Base-by-base conservation (phyloP, 2,113 vertebrate species). In the Engraulis encrasicolus region DNA sequence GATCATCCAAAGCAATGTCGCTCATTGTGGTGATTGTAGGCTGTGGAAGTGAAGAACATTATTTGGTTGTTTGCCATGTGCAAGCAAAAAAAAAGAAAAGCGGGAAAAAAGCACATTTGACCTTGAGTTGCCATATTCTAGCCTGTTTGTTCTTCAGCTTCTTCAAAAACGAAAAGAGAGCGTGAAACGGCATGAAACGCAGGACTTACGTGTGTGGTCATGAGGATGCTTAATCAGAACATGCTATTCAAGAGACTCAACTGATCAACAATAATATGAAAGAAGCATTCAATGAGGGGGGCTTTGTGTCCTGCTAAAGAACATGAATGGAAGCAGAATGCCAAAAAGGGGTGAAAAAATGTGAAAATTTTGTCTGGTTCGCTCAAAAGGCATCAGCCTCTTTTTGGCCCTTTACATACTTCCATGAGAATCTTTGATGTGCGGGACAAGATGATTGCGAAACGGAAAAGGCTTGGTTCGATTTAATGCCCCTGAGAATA, bases 211-310 rank as follows among this genome's bases (percentile, higher is more conserved):
- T 88, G 89, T 79, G 31, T 34, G 66, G 85, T 77, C 89, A 93
- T 91, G 91, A 92, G 92, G 92, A 92, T 89, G 92, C 94, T 94
- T 93, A 90, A 93, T 93, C 92, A 92, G 89, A 85, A 88, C 86
- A 85, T 31, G 89, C 92, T 92, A 90, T 92, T 93, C 91, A 94
- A n/a, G 89, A 83, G 84, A 34, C 74, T 88, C 85, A n/a, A n/a
- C n/a, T 88, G 87, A 93, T 93, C 91, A 91, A 87, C 92, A 90
- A 93, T 92, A 93, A 93, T 93, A 90, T 91, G 89, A 86, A 83
- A n/a, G n/a, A n/a, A 81, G 87, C 91, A 92, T 93, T 89, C 92
- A 92, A 93, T 92, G 88, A 92, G 89, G 89, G 89, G 89, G 88
- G 88, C 91, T 90, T 92, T 93, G 92, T 92, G 90, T 85, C 58